Conservation (phyloP, 2,797 vertebrate genomes). For the Pseudochromis fuscus region DNA sequence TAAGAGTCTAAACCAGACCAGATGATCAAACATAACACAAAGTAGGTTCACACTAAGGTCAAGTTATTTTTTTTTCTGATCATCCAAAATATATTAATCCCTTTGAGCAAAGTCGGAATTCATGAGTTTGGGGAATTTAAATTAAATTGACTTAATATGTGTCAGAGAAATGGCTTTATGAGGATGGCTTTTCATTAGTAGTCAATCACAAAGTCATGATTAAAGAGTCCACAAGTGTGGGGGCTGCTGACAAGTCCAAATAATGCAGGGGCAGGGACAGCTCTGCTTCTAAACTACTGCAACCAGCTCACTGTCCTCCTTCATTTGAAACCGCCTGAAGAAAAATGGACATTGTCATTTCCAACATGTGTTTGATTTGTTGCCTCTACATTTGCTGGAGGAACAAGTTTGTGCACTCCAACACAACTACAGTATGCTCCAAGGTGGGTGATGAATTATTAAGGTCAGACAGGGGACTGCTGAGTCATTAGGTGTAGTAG, state of each 20-base stretch:
- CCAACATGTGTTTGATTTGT: constrained; percentile 2
- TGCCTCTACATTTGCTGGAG: neutral
- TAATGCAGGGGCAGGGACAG: constrained; percentile 1
- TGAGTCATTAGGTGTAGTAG: constrained; percentile 56
- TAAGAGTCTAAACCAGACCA: neutral
- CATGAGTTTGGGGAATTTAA: neutral
- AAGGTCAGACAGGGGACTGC: constrained; percentile 29
- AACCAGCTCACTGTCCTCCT: neutral
- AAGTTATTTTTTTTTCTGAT: neutral
- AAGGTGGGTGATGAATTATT: constrained; percentile 58
- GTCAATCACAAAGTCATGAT: constrained; percentile 14
- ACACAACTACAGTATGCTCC: neutral
- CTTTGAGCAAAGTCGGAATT: neutral
- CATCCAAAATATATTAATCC: neutral
- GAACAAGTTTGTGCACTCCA: neutral
- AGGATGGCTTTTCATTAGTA: neutral
- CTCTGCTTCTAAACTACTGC: neutral
- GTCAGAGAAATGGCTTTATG: neutral
- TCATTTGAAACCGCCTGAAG: neutral
- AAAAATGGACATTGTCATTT: neutral
- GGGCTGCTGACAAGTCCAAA: constrained; percentile 3
- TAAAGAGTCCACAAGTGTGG: neutral
- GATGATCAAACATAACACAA: neutral
- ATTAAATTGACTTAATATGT: neutral
- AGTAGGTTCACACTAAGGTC: neutral